Base-by-base conservation (phyloP, 2,888 invertebrate genomes). In the Brachynemurus nebulosus region DNA sequence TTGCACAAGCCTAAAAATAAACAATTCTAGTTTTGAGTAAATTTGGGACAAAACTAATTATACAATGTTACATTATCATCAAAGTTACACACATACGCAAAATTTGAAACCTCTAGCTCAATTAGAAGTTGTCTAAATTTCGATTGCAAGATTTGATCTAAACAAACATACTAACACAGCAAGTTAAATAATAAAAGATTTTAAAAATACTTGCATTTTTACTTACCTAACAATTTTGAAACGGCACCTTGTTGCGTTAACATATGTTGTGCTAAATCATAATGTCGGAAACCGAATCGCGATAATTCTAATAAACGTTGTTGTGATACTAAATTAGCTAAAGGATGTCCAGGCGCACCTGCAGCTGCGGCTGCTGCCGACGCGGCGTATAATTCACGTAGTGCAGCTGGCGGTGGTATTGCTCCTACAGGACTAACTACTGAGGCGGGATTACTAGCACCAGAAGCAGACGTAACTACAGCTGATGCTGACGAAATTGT, bases 211-310 rank as follows among this genome's bases (percentile, higher is more conserved):
- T n/a, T n/a, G n/a, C n/a, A n/a, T n/a, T 16, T 16, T 27, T 40
- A 67, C 85, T 83, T 68, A 89, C 90, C 90, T 61, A 90, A 70
- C 60, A 90, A 72, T 69, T 90, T 90, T 53, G 86, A 88, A 56
- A 86, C 90, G 58, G 89, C 89, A 57, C 89, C 89, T 69, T 90
- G 89, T 69, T 90, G 89, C 47, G 85, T 84, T 45, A 91, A 74
- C 71, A 90, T 86, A 60, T 90, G 90, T 58, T 88, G 86, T 4
- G 90, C 89, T 58, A 91, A 74, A 66, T 91, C 90, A 60, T 90
- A 91, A 58, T 90, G 90, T 52, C 90, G 71, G 53, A 89, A 69
- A 52, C 88, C 76, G 68, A 81, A 74, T 65, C 88, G 71, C 34
- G 86, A 86, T 52, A 89, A 66, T 62, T 89, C 89, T 55, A 89